phyloP scores from a whole-genome alignment of 2,797 vertebrate species.

The Arremon aurantiirostris region DNA sequence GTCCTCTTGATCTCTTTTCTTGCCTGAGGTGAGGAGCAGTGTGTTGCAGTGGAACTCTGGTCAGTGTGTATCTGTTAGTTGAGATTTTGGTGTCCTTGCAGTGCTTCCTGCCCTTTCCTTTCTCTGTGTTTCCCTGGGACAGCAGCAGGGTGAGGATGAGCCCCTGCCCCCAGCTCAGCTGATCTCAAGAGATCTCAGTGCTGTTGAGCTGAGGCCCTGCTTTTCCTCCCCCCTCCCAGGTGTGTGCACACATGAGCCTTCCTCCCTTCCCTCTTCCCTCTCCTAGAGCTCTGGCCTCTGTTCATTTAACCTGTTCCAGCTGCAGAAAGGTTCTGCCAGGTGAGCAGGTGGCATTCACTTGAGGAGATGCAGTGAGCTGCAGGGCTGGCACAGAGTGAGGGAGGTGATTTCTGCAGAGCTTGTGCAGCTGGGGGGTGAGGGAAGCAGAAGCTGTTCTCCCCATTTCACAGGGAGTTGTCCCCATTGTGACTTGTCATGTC shows the following conservation, averaged over 20 bases:
- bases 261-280: not conserved
- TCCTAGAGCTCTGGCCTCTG: not conserved
- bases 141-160: not conserved
- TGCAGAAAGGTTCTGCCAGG: not conserved
- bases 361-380: not conserved
- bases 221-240: not conserved
- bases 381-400: not conserved
- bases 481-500: not conserved
- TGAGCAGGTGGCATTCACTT: not conserved
- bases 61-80: not conserved
- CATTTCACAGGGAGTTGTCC: not conserved
- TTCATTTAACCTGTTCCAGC: not conserved
- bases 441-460: not conserved
- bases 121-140: not conserved
- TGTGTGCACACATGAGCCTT: not conserved
- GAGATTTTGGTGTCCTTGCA: not conserved
- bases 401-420: not conserved
- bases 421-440: not conserved
- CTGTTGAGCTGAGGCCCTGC: not conserved
- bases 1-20: not conserved
- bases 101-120: not conserved
- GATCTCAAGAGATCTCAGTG: rapidly evolving
- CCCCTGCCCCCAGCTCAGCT: not conserved
- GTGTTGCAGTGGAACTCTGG: not conserved
- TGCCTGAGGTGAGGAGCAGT: not conserved